Conservation (phyloP, 2,888 invertebrate species). For the Morpho deidamia region DNA sequence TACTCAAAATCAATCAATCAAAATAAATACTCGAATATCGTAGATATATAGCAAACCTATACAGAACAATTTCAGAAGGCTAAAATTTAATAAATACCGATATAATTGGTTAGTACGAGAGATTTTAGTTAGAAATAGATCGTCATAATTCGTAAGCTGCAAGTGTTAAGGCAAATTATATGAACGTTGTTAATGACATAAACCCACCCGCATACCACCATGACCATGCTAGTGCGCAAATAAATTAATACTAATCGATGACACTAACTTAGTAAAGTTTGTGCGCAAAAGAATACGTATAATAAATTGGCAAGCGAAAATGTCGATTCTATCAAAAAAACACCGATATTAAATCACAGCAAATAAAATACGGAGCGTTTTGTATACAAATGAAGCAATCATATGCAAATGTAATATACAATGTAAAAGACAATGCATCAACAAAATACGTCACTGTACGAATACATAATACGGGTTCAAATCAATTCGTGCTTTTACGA, state of each 20-base stretch:
- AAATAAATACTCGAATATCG: too few species aligned
- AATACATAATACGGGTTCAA: background rate
- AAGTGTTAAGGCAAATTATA: constrained; percentile 39
- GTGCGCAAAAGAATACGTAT: constrained; percentile 7
- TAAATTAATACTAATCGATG: constrained; percentile 9
- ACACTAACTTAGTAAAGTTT: constrained; percentile 8
- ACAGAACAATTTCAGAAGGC: too few species aligned
- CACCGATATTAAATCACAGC: constrained; percentile 2
- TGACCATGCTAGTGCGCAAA: constrained; percentile 53
- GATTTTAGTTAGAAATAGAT: constrained; percentile 5
- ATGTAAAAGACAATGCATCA: background rate
- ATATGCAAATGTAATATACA: too few species aligned
- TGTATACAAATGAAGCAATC: background rate
- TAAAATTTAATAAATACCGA: background rate
- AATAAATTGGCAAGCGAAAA: background rate
- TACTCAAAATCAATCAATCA: too few species aligned
- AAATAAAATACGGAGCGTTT: background rate
- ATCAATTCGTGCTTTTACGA: constrained; percentile 10
- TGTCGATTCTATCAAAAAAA: background rate
- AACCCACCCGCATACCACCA: constrained; percentile 71
- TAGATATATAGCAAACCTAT: too few species aligned
- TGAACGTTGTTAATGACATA: constrained; percentile 63
- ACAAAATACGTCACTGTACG: background rate
- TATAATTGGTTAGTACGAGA: constrained; percentile 3
- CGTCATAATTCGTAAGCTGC: constrained; percentile 45